Evolutionary conservation across 2,797 vertebrate genomes (phyloP).

Genomic region (Sylvia borin): DNA sequence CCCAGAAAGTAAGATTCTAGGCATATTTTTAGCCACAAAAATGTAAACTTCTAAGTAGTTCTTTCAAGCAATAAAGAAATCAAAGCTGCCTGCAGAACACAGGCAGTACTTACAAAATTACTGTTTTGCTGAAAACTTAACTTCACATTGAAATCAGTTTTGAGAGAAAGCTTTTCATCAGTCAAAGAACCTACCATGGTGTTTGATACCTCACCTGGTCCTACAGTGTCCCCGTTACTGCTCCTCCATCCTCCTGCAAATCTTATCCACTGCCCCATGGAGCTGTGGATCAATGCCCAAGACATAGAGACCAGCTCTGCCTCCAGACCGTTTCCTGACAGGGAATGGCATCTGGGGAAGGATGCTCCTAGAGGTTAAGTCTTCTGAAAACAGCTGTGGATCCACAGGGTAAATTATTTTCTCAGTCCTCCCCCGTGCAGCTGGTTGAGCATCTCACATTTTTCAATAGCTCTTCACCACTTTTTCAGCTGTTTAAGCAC

Average conservation of each 20-base stretch:
- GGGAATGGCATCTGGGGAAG: neutral
- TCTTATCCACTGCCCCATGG: neutral
- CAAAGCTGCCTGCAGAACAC: neutral
- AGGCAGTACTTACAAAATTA: neutral
- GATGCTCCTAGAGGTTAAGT: neutral
- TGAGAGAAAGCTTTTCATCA: neutral
- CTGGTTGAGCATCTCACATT: neutral
- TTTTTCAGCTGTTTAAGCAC: neutral
- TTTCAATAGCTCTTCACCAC: neutral
- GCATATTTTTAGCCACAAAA: neutral
- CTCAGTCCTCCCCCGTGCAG: neutral
- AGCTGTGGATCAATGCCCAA: neutral
- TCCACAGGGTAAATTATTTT: neutral
- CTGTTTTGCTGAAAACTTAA: neutral
- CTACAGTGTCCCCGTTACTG: neutral
- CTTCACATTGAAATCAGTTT: neutral
- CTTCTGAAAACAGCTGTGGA: neutral
- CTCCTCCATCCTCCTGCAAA: neutral
- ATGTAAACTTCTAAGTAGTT: neutral
- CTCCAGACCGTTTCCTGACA: neutral
- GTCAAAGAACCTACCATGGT: neutral
- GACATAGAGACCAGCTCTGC: neutral
- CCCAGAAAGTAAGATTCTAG: neutral
- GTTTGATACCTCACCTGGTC: neutral
- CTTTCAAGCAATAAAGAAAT: neutral